Evolutionary conservation across 2,888 invertebrate genomes (phyloP), one percentile per base, ranked within the genome.

Genomic region (Nebria brevicollis): DNA sequence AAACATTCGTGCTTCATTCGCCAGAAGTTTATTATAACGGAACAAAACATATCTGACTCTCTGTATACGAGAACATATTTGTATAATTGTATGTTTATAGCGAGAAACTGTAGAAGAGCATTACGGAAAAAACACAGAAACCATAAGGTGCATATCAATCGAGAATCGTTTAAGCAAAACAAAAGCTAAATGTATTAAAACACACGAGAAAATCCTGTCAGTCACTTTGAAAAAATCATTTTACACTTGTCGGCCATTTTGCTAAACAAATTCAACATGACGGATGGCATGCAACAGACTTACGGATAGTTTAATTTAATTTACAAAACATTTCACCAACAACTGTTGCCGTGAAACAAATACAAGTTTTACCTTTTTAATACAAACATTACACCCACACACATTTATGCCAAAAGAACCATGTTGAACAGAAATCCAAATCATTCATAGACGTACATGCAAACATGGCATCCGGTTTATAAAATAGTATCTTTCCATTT

Each of bases 261-360:
- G 66, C 25, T 65, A 65, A 73, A 78, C 41, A 78, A 74, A 78
- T 73, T 64, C 66, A 65, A 20, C 68, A 26, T 78, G 78, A 78
- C 66, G 65, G 78, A 78, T 78, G 73, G 78, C 41, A 77, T 70
- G 13, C 54, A 54, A 54, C 54, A 25, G 68, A 8, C 20, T 68
- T 26, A 68, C 13, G 68, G 68, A 8, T 54, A 13, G 8, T 78
- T 78, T 74, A 78, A 78, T 78, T 78, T 78, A 74, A 73, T 74
- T 78, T 66, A 74, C 72, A 77, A 66, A 78, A 78, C 78, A 74
- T 72, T 78, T 74, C 74, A 74, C 20, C 78, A 78, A 78, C 74
- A 78, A 74, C 73, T 78, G 78, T 74, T 74, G 66, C 78, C 74
- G 72, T 66, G 26, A 54, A 78, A 66, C 20, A 20, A 74, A 77